These are phyloP conservation scores for Lates calcarifer DNA, from an alignment of 2,113 vertebrate species.

Conservation along the genomic window DNA sequence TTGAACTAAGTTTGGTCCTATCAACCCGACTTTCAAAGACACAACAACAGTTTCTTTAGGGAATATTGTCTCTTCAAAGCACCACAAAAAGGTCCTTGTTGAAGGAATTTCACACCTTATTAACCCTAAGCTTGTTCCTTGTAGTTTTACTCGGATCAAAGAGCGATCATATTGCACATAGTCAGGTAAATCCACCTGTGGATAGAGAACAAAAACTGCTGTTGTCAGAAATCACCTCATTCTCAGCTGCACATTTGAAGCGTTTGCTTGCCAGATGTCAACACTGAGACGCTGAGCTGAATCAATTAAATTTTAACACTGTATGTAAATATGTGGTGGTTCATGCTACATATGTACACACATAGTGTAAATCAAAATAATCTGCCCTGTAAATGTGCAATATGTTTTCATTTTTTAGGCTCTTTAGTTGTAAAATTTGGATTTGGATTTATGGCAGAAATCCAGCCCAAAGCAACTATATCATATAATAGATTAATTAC, in stretches of 20 bases:
- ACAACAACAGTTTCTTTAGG: constrained; percentile 26
- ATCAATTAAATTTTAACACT: background rate
- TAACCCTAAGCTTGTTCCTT: constrained; percentile 42
- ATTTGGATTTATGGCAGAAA: too few relatives aligned
- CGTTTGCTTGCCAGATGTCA: constrained; percentile 11
- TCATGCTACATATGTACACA: background rate
- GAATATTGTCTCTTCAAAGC: constrained; percentile 31
- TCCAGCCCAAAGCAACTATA: too few relatives aligned
- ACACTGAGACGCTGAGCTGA: background rate
- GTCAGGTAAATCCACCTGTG: constrained; percentile 51
- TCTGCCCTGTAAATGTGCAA: background rate
- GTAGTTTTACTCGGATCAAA: constrained; percentile 43
- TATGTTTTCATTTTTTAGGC: background rate
- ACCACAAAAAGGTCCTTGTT: constrained; percentile 49
- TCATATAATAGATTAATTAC: background rate
- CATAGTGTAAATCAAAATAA: background rate
- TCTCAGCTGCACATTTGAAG: constrained; percentile 8
- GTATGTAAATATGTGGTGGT: background rate
- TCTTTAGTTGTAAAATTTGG: background rate
- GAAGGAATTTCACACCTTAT: constrained; percentile 69
- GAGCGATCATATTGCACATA: constrained; percentile 64
- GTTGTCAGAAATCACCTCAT: constrained; percentile 10
- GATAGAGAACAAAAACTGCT: constrained; percentile 49
- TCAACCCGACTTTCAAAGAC: constrained; percentile 23
- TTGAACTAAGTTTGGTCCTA: background rate